Evolutionary conservation across 2,888 invertebrate species (phyloP).

Genomic region (Thereva nobilitata): DNA sequence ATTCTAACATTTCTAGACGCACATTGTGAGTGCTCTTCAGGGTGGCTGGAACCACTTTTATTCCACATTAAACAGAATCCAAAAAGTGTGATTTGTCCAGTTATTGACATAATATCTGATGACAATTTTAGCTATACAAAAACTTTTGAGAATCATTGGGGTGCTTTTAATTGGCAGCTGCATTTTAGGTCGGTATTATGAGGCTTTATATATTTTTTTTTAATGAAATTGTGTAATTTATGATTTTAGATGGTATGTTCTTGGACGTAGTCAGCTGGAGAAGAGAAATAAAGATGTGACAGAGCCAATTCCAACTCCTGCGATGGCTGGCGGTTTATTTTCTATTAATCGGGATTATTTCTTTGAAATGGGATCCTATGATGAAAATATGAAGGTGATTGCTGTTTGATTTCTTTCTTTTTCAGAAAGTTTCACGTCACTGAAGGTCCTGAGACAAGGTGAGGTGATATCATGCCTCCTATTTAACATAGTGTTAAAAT

Average conservation of each 20-base stretch:
- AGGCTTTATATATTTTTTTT: background rate
- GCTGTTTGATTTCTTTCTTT: slow-evolving; percentile 55
- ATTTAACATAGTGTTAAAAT: too few relatives aligned
- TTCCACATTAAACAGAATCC: slow-evolving; percentile 59
- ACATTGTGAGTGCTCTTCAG: slow-evolving; percentile 89
- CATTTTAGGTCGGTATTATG: slow-evolving; percentile 66
- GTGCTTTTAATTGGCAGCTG: slow-evolving; percentile 97
- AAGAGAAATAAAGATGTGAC: slow-evolving; percentile 74
- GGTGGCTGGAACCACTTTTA: slow-evolving; percentile 79
- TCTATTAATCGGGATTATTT: slow-evolving; percentile 85
- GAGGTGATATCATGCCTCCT: too few relatives aligned
- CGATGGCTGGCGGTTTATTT: slow-evolving; percentile 90
- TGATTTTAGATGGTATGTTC: slow-evolving; percentile 66
- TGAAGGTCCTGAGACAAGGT: too few relatives aligned
- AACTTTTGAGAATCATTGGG: slow-evolving; percentile 91
- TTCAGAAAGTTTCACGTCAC: background rate
- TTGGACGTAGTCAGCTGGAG: slow-evolving; percentile 64
- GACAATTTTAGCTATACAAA: slow-evolving; percentile 94
- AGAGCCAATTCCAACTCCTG: slow-evolving; percentile 78
- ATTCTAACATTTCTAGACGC: slow-evolving; percentile 92
- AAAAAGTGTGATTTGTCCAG: slow-evolving; percentile 62
- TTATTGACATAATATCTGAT: slow-evolving; percentile 93
- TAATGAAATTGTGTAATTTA: background rate
- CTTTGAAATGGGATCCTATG: slow-evolving; percentile 85
- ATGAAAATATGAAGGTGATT: slow-evolving; percentile 78